These are phyloP conservation scores for Morone chrysops DNA, from an alignment of 2,113 vertebrate genomes.

Conservation along the genomic window DNA sequence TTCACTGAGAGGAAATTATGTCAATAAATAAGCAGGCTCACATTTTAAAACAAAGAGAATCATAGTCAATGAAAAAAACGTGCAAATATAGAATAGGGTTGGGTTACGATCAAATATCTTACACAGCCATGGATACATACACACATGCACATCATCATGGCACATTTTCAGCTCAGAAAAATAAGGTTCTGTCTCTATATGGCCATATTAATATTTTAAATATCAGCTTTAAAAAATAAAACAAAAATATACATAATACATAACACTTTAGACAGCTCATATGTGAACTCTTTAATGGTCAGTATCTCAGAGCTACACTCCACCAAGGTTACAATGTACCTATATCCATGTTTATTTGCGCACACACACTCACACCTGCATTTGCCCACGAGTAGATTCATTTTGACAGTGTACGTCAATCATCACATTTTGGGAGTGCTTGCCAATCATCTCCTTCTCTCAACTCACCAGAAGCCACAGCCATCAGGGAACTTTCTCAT, in stretches of 20 bases:
- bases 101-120: slow-evolving; percentile 55
- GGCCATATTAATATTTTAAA: background rate
- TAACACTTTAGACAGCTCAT: background rate
- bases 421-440: slow-evolving; percentile 69
- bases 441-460: slow-evolving; percentile 76
- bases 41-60: slow-evolving; percentile 79
- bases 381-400: slow-evolving; percentile 72
- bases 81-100: slow-evolving; percentile 40
- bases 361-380: slow-evolving; percentile 56
- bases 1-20: slow-evolving; percentile 80
- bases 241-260: too few species aligned
- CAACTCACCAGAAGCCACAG: slow-evolving; percentile 66
- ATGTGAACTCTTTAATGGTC: background rate
- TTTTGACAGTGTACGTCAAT: slow-evolving; percentile 77
- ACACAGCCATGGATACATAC: slow-evolving; percentile 3
- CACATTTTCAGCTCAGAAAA: slow-evolving; percentile 4
- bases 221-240: background rate
- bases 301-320: slow-evolving; percentile 7
- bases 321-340: slow-evolving; percentile 1
- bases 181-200: background rate
- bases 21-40: slow-evolving; percentile 77
- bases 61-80: slow-evolving; percentile 58
- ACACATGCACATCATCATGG: background rate
- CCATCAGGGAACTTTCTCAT: slow-evolving; percentile 74
- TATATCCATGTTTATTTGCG: background rate